phyloP scores from a whole-genome alignment of 2,888 invertebrate species.

The Imbricaverruca yamaguchii region DNA sequence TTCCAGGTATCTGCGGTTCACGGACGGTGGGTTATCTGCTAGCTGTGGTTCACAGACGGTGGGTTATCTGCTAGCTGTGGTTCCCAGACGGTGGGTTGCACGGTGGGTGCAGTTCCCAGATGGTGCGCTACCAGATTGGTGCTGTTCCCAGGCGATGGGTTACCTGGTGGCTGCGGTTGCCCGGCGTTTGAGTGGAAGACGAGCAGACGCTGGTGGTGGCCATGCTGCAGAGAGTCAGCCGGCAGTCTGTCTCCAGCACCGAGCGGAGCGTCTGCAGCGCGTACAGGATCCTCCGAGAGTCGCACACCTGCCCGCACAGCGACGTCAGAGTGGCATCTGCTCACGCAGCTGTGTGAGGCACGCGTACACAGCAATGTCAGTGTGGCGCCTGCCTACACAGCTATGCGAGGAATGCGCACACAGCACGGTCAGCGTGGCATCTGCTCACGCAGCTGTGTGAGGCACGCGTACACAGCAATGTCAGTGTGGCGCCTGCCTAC shows the following conservation, averaged over 20 bases:
- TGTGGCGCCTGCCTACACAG: too few species aligned
- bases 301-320: conserved; percentile 45
- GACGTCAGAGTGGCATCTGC: neutral
- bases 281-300: conserved; percentile 63
- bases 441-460: neutral
- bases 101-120: too few species aligned
- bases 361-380: neutral
- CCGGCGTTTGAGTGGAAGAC: conserved; percentile 55
- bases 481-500: neutral
- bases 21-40: too few species aligned
- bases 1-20: too few species aligned
- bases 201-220: conserved; percentile 70
- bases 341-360: neutral
- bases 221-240: conserved; percentile 65
- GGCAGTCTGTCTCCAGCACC: conserved; percentile 59
- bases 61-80: too few species aligned
- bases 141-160: too few species aligned
- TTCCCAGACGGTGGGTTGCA: too few species aligned
- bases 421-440: neutral
- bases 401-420: too few species aligned
- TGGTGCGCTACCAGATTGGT: too few species aligned
- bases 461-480: neutral
- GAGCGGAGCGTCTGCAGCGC: conserved; percentile 64
- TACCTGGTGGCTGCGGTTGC: conserved; percentile 50
- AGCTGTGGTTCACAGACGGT: too few species aligned